Evolutionary conservation across 35 echinoderm and acorn worm genomes (phyloP).

Genomic region (Ptychodera flava): DNA sequence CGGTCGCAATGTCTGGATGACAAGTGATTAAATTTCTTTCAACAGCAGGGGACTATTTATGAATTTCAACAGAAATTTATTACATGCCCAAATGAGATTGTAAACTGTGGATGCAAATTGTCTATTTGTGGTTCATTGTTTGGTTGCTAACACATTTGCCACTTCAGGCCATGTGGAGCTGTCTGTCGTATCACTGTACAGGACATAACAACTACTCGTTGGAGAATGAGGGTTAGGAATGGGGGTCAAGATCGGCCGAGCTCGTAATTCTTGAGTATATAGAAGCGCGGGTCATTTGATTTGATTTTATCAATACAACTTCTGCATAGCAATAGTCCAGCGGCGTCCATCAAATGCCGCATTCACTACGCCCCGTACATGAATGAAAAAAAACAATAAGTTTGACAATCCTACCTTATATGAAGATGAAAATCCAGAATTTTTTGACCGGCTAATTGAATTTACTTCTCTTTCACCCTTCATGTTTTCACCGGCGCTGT

Average conservation of each 20-base stretch:
- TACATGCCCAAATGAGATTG: too few relatives aligned
- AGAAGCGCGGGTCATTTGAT: neutral
- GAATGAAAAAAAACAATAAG: neutral
- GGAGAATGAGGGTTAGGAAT: neutral
- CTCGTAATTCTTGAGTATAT: too few relatives aligned
- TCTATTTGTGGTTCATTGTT: too few relatives aligned
- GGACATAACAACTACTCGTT: neutral
- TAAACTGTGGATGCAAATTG: too few relatives aligned
- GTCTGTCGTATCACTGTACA: too few relatives aligned
- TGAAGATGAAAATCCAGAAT: neutral
- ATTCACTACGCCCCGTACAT: neutral
- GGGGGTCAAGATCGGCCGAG: neutral
- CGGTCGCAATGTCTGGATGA: neutral
- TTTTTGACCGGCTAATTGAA: neutral
- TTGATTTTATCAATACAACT: too few relatives aligned
- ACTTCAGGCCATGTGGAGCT: too few relatives aligned
- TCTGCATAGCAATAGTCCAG: too few relatives aligned
- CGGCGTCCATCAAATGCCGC: neutral
- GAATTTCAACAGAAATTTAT: too few relatives aligned
- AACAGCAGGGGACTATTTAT: too few relatives aligned
- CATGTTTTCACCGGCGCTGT: neutral
- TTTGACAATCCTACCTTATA: neutral
- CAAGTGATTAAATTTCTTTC: too few relatives aligned
- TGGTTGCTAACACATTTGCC: too few relatives aligned
- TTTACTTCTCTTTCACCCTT: neutral